Conservation (phyloP, 2,888 invertebrate genomes). For the Patella depressa region DNA sequence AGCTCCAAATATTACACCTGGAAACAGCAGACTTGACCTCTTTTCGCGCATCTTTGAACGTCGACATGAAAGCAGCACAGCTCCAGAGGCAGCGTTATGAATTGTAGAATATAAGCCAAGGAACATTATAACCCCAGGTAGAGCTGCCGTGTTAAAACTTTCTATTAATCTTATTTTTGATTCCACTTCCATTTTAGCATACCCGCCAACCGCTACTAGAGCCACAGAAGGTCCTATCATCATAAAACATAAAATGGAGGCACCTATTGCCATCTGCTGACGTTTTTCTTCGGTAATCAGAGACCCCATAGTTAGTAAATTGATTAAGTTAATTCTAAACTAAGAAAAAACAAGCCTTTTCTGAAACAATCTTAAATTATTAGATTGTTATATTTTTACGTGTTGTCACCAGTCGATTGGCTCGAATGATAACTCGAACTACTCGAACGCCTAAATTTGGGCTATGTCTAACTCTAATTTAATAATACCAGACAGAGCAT, state of each 20-base stretch:
- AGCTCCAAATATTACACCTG: slow-evolving; percentile 31
- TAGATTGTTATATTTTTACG: too few relatives aligned
- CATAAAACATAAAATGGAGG: slow-evolving; percentile 40
- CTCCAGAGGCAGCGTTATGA: slow-evolving; percentile 39
- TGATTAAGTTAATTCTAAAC: too few relatives aligned
- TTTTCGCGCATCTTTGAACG: slow-evolving; percentile 36
- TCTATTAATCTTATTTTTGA: slow-evolving; percentile 50
- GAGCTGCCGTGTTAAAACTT: slow-evolving; percentile 43
- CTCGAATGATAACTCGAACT: too few relatives aligned
- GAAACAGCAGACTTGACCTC: slow-evolving; percentile 38
- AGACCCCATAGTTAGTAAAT: too few relatives aligned
- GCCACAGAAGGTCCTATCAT: slow-evolving; percentile 44
- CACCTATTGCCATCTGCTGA: slow-evolving; percentile 29
- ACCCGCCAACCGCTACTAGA: slow-evolving; percentile 42
- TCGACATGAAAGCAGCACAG: slow-evolving; percentile 38
- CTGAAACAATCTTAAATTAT: too few relatives aligned
- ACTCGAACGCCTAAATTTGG: too few relatives aligned
- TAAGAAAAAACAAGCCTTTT: too few relatives aligned
- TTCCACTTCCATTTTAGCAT: slow-evolving; percentile 44
- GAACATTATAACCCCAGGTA: slow-evolving; percentile 48
- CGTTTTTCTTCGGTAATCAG: slow-evolving; percentile 12
- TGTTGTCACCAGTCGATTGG: too few relatives aligned
- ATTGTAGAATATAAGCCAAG: slow-evolving; percentile 43
- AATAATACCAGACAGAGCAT: too few relatives aligned
- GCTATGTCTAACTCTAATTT: too few relatives aligned